Evolutionary conservation across 1,140 invertebrate genomes (phyloP), one percentile per base, ranked within the genome.

Genomic region (Tyrophagus putrescentiae): DNA sequence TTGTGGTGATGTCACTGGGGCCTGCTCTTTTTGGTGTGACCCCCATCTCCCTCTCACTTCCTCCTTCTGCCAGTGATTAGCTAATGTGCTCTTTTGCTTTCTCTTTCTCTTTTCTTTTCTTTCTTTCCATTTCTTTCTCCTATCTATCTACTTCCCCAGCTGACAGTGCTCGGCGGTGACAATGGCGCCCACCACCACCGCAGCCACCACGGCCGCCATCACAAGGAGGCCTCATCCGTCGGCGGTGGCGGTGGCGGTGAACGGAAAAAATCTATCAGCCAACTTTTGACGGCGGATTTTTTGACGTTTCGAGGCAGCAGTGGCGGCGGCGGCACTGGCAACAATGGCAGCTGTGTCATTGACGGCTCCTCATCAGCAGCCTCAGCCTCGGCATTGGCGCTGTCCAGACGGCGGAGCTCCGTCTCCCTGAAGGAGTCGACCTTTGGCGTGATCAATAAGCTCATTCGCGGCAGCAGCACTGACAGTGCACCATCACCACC

Each of bases 371-470:
- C n/a, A n/a, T n/a, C n/a, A n/a, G n/a, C n/a, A n/a, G n/a, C n/a
- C n/a, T n/a, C n/a, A n/a, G n/a, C n/a, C n/a, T n/a, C n/a, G n/a
- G n/a, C n/a, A n/a, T n/a, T n/a, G n/a, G n/a, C n/a, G n/a, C n/a
- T n/a, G n/a, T n/a, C n/a, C n/a, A n/a, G n/a, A n/a, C 7, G 45
- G 31, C 45, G 45, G 7, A 48, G 45, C 18, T 48, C 45, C 13
- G 18, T 48, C 45, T 48, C 45, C 13, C 18, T 48, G 7, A 48
- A 48, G 21, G 45, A 48, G 45, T 7, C 45, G 31, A 48, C 45
- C 23, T 48, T 48, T 48, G 45, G 45, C 7, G 18, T 48, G 45
- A 48, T 48, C 45, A 48, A 48, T 48, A 48, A 48, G 31, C 18
- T 48, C 21, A 48, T 48, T 25, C 45, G 45, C 23, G 45, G 45